A percentile compares a stretch with the other conserved stretches of the same genome.
These are phyloP conservation scores for Lycodopsis pacificus DNA, from an alignment of 2,797 vertebrate genomes.

Conservation along the genomic window DNA sequence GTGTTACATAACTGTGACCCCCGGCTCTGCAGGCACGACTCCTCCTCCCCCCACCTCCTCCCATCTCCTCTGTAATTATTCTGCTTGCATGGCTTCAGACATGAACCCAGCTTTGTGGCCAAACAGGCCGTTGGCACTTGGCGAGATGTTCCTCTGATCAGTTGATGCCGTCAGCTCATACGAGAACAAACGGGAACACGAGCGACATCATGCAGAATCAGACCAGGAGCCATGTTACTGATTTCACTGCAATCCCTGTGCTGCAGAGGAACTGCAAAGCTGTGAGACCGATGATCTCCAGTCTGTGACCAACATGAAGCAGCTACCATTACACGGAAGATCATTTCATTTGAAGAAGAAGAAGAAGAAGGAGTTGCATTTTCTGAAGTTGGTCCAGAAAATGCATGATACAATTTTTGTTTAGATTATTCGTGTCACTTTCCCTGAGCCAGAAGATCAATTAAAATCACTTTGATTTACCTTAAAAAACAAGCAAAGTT, in stretches of 20 bases:
- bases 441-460: not conserved
- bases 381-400: not conserved
- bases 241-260: slow-evolving; percentile 6
- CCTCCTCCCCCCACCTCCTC: slow-evolving; percentile 10
- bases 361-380: not conserved
- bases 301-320: not conserved
- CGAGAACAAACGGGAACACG: slow-evolving; percentile 8
- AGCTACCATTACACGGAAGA: rapidly evolving
- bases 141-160: slow-evolving; percentile 51
- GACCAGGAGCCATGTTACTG: slow-evolving; percentile 13
- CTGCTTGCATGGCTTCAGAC: slow-evolving; percentile 60
- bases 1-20: slow-evolving; percentile 77
- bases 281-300: slow-evolving; percentile 5
- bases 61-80: slow-evolving; percentile 63
- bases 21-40: slow-evolving; percentile 60
- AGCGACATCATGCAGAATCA: slow-evolving; percentile 2
- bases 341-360: not conserved
- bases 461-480: not conserved
- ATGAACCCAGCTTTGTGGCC: slow-evolving; percentile 51
- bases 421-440: not conserved
- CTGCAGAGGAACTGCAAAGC: not conserved
- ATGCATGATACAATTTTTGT: not conserved
- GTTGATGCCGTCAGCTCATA: slow-evolving; percentile 42
- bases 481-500: not conserved
- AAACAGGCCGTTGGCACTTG: slow-evolving; percentile 68